These are phyloP conservation scores for Seriola quinqueradiata DNA, from an alignment of 2,113 vertebrate genomes.

Conservation along the genomic window DNA sequence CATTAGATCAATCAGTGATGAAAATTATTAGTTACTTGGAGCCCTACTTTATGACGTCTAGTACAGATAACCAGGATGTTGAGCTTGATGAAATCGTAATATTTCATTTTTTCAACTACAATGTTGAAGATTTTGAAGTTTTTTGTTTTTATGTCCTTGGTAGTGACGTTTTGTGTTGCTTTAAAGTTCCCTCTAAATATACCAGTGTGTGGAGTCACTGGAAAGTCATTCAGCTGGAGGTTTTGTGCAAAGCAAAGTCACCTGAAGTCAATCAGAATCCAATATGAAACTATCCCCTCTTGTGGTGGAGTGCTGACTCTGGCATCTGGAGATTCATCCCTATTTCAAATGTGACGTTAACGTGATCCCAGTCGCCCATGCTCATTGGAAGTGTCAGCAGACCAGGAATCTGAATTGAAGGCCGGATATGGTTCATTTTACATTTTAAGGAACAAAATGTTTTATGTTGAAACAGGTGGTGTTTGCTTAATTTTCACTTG, in stretches of 20 bases:
- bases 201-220: background rate
- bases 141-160: background rate
- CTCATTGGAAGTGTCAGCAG: background rate
- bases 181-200: background rate
- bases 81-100: background rate
- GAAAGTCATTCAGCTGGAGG: slow-evolving; percentile 27
- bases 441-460: slow-evolving; percentile 17
- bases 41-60: background rate
- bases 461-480: slow-evolving; percentile 47
- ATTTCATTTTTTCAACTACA: background rate
- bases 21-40: background rate
- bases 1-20: no score
- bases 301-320: slow-evolving; percentile 14
- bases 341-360: background rate
- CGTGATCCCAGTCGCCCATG: background rate
- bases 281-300: slow-evolving; percentile 1
- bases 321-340: background rate
- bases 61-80: no score
- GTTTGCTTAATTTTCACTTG: slow-evolving; percentile 9
- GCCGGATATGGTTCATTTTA: background rate
- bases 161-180: background rate
- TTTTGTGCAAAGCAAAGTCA: slow-evolving; percentile 19
- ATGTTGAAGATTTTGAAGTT: background rate
- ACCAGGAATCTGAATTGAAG: background rate
- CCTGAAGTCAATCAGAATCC: slow-evolving; percentile 15